phyloP scores from a whole-genome alignment of 2,888 invertebrate species.

The Meteorus cinctellus region DNA sequence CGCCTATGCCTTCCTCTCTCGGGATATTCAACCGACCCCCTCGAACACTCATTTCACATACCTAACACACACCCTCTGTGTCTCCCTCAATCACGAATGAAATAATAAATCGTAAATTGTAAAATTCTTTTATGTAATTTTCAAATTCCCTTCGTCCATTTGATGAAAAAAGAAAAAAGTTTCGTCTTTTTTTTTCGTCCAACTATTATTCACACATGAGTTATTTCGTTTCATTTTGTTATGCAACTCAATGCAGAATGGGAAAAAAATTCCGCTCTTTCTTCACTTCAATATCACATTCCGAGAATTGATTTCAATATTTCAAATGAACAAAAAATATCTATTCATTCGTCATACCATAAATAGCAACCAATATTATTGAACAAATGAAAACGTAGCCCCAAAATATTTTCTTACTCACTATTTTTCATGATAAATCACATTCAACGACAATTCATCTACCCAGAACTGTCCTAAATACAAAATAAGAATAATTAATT shows the following conservation, averaged over 20 bases:
- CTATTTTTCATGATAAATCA: no score
- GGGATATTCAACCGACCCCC: conserved; percentile 4
- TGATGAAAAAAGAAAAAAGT: not conserved
- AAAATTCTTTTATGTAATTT: not conserved
- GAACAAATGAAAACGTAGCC: no score
- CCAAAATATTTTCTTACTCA: no score
- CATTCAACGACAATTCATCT: no score
- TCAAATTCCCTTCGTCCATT: not conserved
- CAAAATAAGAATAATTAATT: not conserved
- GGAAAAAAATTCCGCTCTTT: no score
- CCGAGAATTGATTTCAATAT: no score
- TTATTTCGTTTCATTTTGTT: not conserved
- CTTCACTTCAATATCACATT: no score
- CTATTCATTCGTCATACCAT: no score
- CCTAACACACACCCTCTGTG: not conserved
- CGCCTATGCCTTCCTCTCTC: not conserved
- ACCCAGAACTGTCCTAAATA: not conserved
- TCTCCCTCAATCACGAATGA: not conserved
- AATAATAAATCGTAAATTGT: no score
- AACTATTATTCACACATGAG: not conserved
- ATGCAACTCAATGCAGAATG: no score
- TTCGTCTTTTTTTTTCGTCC: not conserved
- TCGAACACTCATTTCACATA: not conserved
- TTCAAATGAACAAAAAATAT: no score
- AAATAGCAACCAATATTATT: no score